A percentile compares a stretch with the other conserved stretches of the same genome.
phyloP scores from a whole-genome alignment of 2,113 vertebrate species.

The Micronycteris hirsuta region DNA sequence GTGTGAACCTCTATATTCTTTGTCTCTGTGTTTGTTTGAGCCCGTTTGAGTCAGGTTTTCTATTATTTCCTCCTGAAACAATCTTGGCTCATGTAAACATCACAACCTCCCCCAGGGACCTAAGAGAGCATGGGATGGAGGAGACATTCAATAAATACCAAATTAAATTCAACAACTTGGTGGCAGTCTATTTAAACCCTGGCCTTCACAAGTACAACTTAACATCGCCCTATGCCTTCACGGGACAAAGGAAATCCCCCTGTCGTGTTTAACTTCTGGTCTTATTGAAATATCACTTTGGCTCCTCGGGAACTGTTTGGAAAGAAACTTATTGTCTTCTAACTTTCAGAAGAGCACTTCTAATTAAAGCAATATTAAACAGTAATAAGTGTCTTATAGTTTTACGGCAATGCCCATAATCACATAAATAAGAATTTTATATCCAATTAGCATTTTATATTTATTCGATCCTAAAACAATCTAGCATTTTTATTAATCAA shows the following conservation, averaged over 20 bases:
- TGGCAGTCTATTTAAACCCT: background rate
- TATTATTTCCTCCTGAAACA: background rate
- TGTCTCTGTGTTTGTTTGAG: background rate
- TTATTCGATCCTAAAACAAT: constrained; percentile 75
- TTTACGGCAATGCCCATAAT: constrained; percentile 66
- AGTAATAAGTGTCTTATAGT: constrained; percentile 70
- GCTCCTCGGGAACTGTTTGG: background rate
- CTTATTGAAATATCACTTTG: background rate
- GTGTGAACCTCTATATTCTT: background rate
- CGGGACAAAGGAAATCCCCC: background rate
- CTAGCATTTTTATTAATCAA: constrained; percentile 76
- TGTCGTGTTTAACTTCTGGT: background rate
- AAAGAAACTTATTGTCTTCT: constrained; percentile 56
- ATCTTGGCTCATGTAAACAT: background rate
- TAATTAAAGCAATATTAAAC: constrained; percentile 78
- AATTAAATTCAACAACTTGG: background rate
- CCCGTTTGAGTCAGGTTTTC: background rate
- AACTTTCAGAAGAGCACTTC: constrained; percentile 65
- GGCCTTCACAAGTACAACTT: background rate
- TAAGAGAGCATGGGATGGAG: background rate
- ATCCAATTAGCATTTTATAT: constrained; percentile 77
- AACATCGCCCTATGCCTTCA: background rate
- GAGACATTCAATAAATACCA: background rate
- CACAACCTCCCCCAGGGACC: background rate
- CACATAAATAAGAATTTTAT: constrained; percentile 77